Evolutionary conservation across 2,113 vertebrate genomes (phyloP).

Genomic region (Saccopteryx bilineata): DNA sequence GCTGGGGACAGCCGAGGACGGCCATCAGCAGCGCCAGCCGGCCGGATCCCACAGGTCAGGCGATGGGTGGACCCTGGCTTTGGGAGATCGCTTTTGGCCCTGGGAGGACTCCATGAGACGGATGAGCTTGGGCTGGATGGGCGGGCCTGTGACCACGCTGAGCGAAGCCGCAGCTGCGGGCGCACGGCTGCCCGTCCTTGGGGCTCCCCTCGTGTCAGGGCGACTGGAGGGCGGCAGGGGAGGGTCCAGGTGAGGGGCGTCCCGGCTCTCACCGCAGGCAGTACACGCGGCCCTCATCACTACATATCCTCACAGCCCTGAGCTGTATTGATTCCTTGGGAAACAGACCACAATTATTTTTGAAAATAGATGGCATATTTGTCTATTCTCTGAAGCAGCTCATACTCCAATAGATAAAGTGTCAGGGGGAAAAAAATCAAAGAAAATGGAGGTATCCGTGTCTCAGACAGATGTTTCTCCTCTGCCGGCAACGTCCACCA

Average conservation of each 20-base stretch:
- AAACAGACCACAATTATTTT: slow-evolving; percentile 73
- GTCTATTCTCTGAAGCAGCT: slow-evolving; percentile 65
- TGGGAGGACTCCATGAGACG: rapidly evolving
- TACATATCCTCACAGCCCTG: background rate
- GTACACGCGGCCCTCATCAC: background rate
- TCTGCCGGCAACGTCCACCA: slow-evolving; percentile 19
- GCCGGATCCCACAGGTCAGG: rapidly evolving
- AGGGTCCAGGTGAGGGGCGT: background rate
- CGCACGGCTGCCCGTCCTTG: background rate
- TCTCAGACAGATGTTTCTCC: slow-evolving; percentile 56
- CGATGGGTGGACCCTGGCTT: rapidly evolving
- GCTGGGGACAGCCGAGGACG: rapidly evolving
- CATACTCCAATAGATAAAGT: slow-evolving; percentile 68
- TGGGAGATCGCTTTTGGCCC: background rate
- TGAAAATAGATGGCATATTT: slow-evolving; percentile 69
- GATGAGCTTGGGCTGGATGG: rapidly evolving
- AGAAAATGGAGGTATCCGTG: slow-evolving; percentile 78
- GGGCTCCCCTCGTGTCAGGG: background rate
- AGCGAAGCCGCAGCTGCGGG: rapidly evolving
- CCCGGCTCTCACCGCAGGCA: background rate
- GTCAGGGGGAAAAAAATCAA: slow-evolving; percentile 79
- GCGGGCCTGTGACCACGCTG: background rate
- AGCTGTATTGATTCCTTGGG: slow-evolving; percentile 68
- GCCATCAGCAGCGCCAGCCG: rapidly evolving
- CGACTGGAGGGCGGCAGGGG: background rate